Evolutionary conservation across 2,888 invertebrate genomes (phyloP).

Genomic region (Melanchra persicariae): DNA sequence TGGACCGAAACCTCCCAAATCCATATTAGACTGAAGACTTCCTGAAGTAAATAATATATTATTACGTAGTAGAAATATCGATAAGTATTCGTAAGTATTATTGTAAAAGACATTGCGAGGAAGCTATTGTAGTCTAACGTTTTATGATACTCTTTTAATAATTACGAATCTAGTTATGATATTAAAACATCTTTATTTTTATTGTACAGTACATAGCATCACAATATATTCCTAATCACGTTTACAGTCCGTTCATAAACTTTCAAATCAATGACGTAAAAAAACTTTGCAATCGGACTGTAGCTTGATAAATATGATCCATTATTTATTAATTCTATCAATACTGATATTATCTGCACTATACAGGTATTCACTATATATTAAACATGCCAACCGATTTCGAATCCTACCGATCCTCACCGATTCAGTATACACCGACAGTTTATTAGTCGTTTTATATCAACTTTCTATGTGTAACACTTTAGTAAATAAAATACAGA

Average conservation of each 20-base stretch:
- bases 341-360: conserved; percentile 4
- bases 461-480: conserved; percentile 21
- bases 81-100: conserved; percentile 56
- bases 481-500: conserved; percentile 1
- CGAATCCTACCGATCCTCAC: conserved; percentile 4
- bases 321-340: background rate
- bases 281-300: background rate
- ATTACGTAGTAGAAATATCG: conserved; percentile 30
- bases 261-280: background rate
- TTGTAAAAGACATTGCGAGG: conserved; percentile 38
- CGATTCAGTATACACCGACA: conserved; percentile 45
- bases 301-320: background rate
- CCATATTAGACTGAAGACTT: conserved; percentile 56
- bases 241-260: background rate
- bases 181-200: conserved; percentile 3
- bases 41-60: conserved; percentile 20
- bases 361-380: background rate
- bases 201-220: background rate
- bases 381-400: conserved; percentile 3
- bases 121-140: conserved; percentile 24
- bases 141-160: conserved; percentile 28
- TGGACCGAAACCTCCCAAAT: conserved; percentile 37
- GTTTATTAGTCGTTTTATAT: conserved; percentile 39
- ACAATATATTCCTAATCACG: conserved; percentile 8
- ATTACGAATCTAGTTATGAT: conserved; percentile 36